Evolutionary conservation across 2,888 invertebrate species (phyloP).

Genomic region (Thereva unica): DNA sequence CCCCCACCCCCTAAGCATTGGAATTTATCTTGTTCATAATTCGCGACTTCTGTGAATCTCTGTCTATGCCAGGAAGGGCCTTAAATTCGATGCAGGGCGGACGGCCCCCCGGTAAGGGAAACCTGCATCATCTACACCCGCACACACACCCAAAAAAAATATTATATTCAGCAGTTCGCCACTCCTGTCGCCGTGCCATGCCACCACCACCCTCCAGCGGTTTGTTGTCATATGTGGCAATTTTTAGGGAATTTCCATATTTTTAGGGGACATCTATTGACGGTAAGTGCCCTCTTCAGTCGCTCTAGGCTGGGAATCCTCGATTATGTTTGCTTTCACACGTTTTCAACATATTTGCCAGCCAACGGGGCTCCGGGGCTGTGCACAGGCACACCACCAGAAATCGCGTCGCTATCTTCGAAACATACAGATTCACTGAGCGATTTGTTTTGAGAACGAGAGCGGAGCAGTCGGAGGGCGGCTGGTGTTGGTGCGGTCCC

Average conservation of each 20-base stretch:
- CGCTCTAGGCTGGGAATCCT: neutral
- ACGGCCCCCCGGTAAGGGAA: neutral
- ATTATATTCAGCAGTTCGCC: neutral
- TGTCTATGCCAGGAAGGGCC: conserved; percentile 16
- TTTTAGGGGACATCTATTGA: conserved; percentile 4
- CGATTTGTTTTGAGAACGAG: conserved; percentile 15
- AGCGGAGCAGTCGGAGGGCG: conserved; percentile 16
- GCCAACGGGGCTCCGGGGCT: neutral
- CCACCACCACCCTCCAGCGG: neutral
- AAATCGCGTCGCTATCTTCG: too few species aligned
- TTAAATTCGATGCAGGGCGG: neutral
- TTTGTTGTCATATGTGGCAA: conserved; percentile 14
- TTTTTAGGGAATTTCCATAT: conserved; percentile 29
- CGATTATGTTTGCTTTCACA: conserved; percentile 32
- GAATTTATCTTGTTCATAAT: conserved; percentile 18
- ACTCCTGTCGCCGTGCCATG: neutral
- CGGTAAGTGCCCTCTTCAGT: conserved; percentile 2
- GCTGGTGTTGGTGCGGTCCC: neutral
- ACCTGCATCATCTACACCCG: neutral
- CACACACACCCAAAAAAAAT: too few species aligned
- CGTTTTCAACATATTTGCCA: conserved; percentile 31
- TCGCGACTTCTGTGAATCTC: conserved; percentile 14
- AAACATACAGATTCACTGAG: neutral
- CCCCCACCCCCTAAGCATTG: conserved; percentile 28
- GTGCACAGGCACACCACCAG: too few species aligned